Base-by-base conservation (phyloP, 2,888 invertebrate genomes). In the Elysia crispata region DNA sequence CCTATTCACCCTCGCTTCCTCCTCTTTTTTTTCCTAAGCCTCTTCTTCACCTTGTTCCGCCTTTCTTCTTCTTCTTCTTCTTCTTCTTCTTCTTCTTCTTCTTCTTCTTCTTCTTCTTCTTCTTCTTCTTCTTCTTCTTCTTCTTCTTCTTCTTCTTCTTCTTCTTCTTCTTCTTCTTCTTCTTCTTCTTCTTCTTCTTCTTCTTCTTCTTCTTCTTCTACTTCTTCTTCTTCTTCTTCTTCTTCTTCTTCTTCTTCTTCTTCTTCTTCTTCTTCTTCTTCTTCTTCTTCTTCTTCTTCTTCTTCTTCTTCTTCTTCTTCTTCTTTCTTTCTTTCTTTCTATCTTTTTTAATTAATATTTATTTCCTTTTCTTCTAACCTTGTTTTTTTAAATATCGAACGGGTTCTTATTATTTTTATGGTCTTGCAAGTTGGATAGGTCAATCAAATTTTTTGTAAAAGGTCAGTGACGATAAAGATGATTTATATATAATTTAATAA, bases 231-330 rank as follows among this genome's bases (percentile, higher is more conserved):
- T 54, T 20, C 20, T 20, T 15, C 72, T 72, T 31, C 50, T 8
- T 49, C 72, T 72, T 31, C 25, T 25, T 72, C 72, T 72, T 25
- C 30, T 25, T 49, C 49, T 33, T 31, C 13, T 25, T 72, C 72
- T 72, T 31, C 25, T 25, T 72, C 72, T 72, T 25, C 13, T 25
- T 72, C 49, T 72, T 25, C 13, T 25, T 72, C 41, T 72, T 31
- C 13, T 25, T 30, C 25, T 31, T 72, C 72, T 49, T 25, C 25
- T 31, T 72, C 72, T 49, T 20, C 25, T 31, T 72, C 50, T 72
- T 50, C 30, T 31, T 72, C 49, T 72, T 13, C 13, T 25, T 1
- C 18, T 11, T 76, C 25, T 28, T 41, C 54, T 11, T 66, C 23
- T 20, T 31, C 54, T 31, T 49, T n/a, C n/a, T n/a, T n/a, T n/a